Conservation (phyloP, 2,888 invertebrate genomes). For the Parnassius glacialis region DNA sequence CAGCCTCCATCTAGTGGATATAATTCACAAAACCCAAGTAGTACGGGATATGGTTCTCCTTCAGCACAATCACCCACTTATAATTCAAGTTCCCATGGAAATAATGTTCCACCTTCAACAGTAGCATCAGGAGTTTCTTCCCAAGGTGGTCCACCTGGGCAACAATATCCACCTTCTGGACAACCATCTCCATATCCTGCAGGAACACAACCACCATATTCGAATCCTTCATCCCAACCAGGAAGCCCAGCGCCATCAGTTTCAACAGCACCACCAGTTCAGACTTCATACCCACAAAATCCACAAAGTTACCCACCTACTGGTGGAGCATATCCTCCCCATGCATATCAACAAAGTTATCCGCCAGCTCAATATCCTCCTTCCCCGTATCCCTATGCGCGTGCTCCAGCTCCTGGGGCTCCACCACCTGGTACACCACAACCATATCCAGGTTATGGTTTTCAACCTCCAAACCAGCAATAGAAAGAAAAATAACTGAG, state of each 20-base stretch:
- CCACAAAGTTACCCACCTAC: slow-evolving; percentile 71
- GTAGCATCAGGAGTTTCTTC: slow-evolving; percentile 76
- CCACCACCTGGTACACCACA: slow-evolving; percentile 87
- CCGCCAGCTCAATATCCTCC: slow-evolving; percentile 80
- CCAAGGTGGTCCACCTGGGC: slow-evolving; percentile 78
- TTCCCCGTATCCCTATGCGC: slow-evolving; percentile 79
- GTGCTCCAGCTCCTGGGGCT: slow-evolving; percentile 83
- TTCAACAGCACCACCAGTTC: slow-evolving; percentile 80
- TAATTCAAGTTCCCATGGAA: slow-evolving; percentile 81
- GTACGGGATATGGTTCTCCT: slow-evolving; percentile 83
- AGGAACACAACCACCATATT: slow-evolving; percentile 80
- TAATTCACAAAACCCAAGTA: slow-evolving; percentile 78
- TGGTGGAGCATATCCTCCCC: slow-evolving; percentile 73
- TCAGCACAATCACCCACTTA: slow-evolving; percentile 84
- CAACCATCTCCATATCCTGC: slow-evolving; percentile 84
- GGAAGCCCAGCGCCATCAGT: slow-evolving; percentile 76
- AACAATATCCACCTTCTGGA: slow-evolving; percentile 82
- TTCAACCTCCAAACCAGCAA: slow-evolving; percentile 88
- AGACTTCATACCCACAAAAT: slow-evolving; percentile 79
- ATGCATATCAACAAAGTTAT: slow-evolving; percentile 77
- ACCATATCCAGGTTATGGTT: slow-evolving; percentile 88
- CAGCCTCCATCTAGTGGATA: slow-evolving; percentile 81
- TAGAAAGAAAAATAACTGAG: slow-evolving; percentile 32
- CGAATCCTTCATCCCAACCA: slow-evolving; percentile 78
- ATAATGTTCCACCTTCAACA: slow-evolving; percentile 72